phyloP scores from a whole-genome alignment of 2,888 invertebrate genomes.

The Taenaris catops region DNA sequence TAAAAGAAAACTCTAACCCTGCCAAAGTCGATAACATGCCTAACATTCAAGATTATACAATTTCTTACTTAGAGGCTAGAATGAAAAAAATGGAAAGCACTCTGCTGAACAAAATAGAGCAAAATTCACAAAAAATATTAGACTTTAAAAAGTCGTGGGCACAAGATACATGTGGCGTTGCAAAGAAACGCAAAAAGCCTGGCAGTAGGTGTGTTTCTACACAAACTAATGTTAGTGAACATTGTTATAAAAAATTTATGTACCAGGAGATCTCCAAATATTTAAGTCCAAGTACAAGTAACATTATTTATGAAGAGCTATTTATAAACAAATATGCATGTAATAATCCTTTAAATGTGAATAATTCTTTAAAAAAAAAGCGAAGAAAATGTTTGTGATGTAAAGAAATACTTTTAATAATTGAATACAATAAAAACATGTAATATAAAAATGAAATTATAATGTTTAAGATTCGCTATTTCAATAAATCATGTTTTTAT shows the following conservation, averaged over 20 bases:
- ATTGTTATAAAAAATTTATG: conserved; percentile 46
- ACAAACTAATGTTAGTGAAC: conserved; percentile 41
- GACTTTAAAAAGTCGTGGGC: conserved; percentile 40
- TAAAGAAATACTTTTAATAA: no score
- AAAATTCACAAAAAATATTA: conserved; percentile 51
- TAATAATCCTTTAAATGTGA: no score
- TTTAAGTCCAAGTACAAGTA: conserved; percentile 50
- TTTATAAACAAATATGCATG: conserved; percentile 49
- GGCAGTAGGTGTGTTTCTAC: conserved; percentile 29
- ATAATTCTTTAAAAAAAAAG: conserved; percentile 36
- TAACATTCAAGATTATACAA: conserved; percentile 36
- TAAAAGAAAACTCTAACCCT: conserved; percentile 13
- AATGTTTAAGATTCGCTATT: no score
- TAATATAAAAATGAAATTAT: no score
- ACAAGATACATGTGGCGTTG: conserved; percentile 22
- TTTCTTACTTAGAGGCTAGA: conserved; percentile 50
- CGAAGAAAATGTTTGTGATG: conserved; percentile 32
- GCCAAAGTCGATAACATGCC: conserved; percentile 30
- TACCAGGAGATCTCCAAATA: conserved; percentile 60
- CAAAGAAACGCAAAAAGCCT: conserved; percentile 11
- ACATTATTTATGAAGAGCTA: conserved; percentile 60
- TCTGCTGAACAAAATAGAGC: conserved; percentile 54
- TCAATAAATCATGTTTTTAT: no score
- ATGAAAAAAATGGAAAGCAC: conserved; percentile 55
- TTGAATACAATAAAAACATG: no score